Percentiles rank a stretch among this genome's conserved stretches.
These are phyloP conservation scores for Stramonita haemastoma DNA, from an alignment of 2,888 invertebrate genomes.

Conservation along the genomic window DNA sequence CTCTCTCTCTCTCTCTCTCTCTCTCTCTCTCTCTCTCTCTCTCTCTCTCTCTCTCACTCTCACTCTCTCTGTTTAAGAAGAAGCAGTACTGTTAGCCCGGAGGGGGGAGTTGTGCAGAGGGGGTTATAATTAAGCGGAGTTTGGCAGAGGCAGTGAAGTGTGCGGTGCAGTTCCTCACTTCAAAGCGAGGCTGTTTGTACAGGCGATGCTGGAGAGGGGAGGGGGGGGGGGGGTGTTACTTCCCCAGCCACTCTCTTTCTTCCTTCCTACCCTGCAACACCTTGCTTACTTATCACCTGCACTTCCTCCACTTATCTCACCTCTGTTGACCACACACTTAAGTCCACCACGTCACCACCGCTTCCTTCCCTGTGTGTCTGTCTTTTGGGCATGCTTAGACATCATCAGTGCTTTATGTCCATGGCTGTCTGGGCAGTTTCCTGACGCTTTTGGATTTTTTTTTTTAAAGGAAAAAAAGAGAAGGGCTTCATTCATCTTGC, in stretches of 20 bases:
- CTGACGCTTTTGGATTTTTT: no score
- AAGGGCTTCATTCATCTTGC: no score
- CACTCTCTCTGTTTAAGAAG: background rate
- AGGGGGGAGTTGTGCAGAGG: background rate
- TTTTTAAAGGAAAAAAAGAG: no score
- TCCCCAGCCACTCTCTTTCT: background rate
- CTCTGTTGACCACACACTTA: background rate
- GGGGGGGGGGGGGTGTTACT: no score
- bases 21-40: background rate
- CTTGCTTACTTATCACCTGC: background rate
- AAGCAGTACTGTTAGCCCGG: background rate
- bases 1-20: no score
- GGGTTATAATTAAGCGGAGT: background rate
- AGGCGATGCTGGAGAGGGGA: background rate
- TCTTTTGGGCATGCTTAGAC: no score
- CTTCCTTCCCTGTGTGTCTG: no score
- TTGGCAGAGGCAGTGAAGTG: background rate
- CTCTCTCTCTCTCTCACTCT: constrained; percentile 1
- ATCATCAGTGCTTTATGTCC: no score
- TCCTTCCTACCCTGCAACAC: background rate
- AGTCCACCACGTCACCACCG: no score
- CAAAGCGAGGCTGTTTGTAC: constrained; percentile 6
- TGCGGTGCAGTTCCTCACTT: constrained; percentile 8
- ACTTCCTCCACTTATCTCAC: background rate
- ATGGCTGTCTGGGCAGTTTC: no score